Evolutionary conservation across 2,113 vertebrate genomes (phyloP).

Genomic region (Pseudorhombus dupliciocellatus): DNA sequence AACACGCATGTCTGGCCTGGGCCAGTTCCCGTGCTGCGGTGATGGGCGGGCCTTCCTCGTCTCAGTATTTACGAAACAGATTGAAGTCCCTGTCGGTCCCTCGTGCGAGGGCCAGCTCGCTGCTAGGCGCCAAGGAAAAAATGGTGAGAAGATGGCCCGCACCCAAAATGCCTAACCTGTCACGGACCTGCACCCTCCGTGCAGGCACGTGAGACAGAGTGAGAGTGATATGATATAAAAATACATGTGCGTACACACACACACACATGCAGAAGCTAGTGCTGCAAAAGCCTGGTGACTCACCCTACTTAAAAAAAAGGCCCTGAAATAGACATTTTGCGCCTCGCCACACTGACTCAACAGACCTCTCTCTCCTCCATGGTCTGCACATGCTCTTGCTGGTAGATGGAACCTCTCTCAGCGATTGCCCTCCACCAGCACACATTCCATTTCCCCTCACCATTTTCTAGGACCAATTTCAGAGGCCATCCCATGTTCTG

Average conservation of each 20-base stretch:
- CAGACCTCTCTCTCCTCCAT: conserved; percentile 70
- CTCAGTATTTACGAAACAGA: conserved; percentile 77
- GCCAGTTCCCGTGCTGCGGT: conserved; percentile 68
- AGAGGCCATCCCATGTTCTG: conserved; percentile 57
- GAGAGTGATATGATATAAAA: conserved; percentile 50
- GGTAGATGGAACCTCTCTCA: conserved; percentile 67
- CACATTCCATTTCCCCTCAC: conserved; percentile 51
- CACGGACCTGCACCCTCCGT: conserved; percentile 72
- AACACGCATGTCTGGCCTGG: conserved; percentile 47
- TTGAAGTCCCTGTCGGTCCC: conserved; percentile 74
- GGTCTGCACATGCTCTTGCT: conserved; percentile 55
- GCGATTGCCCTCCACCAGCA: conserved; percentile 55
- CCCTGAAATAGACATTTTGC: conserved; percentile 80
- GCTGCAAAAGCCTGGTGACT: conserved; percentile 76
- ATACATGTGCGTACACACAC: conserved; percentile 38
- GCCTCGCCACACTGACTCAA: conserved; percentile 74
- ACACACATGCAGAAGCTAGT: conserved; percentile 56
- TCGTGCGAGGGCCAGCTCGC: conserved; percentile 53
- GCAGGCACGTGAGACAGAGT: conserved; percentile 54
- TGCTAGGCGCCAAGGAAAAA: conserved; percentile 64
- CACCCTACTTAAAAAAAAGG: conserved; percentile 73
- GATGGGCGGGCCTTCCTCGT: conserved; percentile 71
- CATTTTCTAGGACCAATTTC: conserved; percentile 69
- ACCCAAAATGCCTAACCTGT: conserved; percentile 77
- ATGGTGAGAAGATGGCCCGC: conserved; percentile 72